phyloP scores from a whole-genome alignment of 2,888 invertebrate species.

The Ceraclea dissimilis region DNA sequence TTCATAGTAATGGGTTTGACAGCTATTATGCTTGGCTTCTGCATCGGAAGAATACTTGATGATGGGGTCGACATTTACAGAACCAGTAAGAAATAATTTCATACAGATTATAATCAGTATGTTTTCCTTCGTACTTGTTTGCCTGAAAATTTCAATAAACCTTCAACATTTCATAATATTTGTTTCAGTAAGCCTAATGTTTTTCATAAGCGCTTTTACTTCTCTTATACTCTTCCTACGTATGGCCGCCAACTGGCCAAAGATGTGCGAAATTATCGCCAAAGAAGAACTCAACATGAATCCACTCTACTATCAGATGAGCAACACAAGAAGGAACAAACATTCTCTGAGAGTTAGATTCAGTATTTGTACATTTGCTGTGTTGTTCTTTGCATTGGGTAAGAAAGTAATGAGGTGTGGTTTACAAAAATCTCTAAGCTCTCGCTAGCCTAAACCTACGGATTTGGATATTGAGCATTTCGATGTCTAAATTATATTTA shows the following conservation, averaged over 20 bases:
- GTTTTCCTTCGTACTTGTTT: not conserved
- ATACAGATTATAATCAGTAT: not conserved
- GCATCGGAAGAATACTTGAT: conserved; percentile 6
- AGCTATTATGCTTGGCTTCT: not conserved
- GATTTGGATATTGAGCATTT: too few relatives aligned
- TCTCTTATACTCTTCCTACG: conserved; percentile 47
- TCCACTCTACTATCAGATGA: not conserved
- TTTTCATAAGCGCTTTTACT: conserved; percentile 48
- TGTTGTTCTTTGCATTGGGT: conserved; percentile 15
- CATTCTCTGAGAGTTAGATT: conserved; percentile 8
- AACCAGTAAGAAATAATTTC: conserved; percentile 18
- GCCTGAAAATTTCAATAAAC: too few relatives aligned
- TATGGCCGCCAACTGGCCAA: conserved; percentile 41
- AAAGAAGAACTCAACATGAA: conserved; percentile 1
- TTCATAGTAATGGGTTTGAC: not conserved
- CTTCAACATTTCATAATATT: too few relatives aligned
- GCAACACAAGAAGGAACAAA: not conserved
- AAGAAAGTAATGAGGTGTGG: not conserved
- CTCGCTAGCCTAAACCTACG: too few relatives aligned
- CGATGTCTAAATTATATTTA: too few relatives aligned
- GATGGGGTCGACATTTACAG: conserved; percentile 15
- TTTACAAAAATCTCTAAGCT: too few relatives aligned
- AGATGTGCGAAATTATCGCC: conserved; percentile 29
- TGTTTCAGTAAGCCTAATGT: conserved; percentile 40
- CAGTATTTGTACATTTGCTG: conserved; percentile 14